A percentile compares a stretch with the other conserved stretches of the same genome.
Conservation (phyloP, 2,888 invertebrate genomes). For the Drosophila aldrichi region DNA sequence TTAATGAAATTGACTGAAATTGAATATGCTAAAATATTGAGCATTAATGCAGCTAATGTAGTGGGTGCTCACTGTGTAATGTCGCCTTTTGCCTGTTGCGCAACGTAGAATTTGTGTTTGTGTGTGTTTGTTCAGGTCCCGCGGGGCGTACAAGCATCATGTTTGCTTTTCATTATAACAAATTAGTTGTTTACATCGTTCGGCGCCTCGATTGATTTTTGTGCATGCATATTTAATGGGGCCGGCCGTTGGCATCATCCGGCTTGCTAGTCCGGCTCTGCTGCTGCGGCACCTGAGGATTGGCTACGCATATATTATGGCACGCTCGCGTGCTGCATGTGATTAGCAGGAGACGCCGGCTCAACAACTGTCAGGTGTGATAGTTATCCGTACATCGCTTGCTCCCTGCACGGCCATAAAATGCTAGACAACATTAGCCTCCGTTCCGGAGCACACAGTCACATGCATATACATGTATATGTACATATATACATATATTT, state of each 20-base stretch:
- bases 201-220: conserved; percentile 52
- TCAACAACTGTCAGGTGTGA: conserved; percentile 41
- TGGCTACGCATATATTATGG: conserved; percentile 2
- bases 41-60: background rate
- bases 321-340: conserved; percentile 63
- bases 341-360: conserved; percentile 55
- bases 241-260: conserved; percentile 21
- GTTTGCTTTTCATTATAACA: conserved; percentile 66
- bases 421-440: conserved; percentile 29
- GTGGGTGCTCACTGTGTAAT: background rate
- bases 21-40: background rate
- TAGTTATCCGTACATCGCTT: conserved; percentile 42
- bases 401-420: conserved; percentile 36
- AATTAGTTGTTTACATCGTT: conserved; percentile 57
- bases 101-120: background rate
- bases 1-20: background rate
- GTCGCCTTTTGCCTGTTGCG: conserved; percentile 7
- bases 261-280: conserved; percentile 3
- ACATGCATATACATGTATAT: no score
- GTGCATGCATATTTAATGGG: conserved; percentile 58
- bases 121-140: conserved; percentile 15
- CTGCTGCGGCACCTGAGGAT: background rate
- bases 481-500: no score
- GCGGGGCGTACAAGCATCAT: conserved; percentile 23
- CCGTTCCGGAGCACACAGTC: background rate